Base-by-base conservation (phyloP, 2,888 invertebrate species). In the Sesia bembeciformis region DNA sequence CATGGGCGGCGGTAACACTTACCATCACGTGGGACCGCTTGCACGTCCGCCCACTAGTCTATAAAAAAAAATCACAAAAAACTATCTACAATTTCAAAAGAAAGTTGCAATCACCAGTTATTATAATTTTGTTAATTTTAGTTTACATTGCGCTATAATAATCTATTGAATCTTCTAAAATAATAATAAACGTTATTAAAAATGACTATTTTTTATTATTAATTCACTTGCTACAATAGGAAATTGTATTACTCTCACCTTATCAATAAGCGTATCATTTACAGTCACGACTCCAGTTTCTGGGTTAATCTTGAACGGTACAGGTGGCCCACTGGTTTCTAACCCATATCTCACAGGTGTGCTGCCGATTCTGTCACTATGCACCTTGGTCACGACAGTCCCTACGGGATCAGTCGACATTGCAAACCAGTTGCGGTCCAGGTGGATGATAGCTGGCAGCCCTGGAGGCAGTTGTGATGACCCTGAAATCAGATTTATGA, bases 291-390 rank as follows among this genome's bases (percentile, higher is more conserved):
- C 92, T 40, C 97, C 97, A 0, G 94, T 94, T 3, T 84, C 82
- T 43, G 92, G 91, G 77, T 97, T 92, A 58, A 97, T 96, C 51
- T 90, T 82, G 74, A 97, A 97, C 1, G 96, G 96, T 39, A 94
- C 86, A 4, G 91, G 91, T 0, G 85, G 81, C 0, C 84, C 87
- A 1, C 72, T 72, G 0, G 92, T 92, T 74, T 95, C 95, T 59
- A 96, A 75, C 0, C 93, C 94, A 66, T 92, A 96, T 52, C 87
- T 90, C 42, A 96, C 84, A 5, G 85, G 83, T 68, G 92, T 92
- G 38, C 90, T 90, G 63, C 94, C 93, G 1, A 89, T 88, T 64
- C 93, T 92, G 52, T 92, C 92, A n/a, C 93, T 93, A 58, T 91
- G 91, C 5, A 93, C 95, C 62, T 92, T 91, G 40, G 93, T 92